These are phyloP conservation scores for Sinocyclocheilus anshuiensis DNA, from an alignment of 2,113 vertebrate species.

Conservation along the genomic window DNA sequence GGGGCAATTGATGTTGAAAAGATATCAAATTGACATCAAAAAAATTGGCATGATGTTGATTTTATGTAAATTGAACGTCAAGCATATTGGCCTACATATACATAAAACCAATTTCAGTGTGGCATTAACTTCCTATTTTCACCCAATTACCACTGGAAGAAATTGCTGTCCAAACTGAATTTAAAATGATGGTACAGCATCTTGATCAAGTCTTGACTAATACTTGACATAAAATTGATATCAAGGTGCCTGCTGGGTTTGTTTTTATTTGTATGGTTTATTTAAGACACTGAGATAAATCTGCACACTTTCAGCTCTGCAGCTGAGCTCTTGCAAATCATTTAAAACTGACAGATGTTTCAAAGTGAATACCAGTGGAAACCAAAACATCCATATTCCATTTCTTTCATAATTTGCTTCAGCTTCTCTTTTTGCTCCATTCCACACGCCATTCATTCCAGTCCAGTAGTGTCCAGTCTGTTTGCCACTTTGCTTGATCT, in stretches of 20 bases:
- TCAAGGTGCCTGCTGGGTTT: neutral
- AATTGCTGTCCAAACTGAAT: too few relatives aligned
- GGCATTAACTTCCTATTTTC: too few relatives aligned
- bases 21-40: too few relatives aligned
- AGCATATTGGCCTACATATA: too few relatives aligned
- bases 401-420: constrained; percentile 22
- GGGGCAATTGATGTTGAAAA: too few relatives aligned
- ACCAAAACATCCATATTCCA: neutral
- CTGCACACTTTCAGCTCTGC: neutral
- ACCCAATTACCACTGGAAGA: too few relatives aligned
- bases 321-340: neutral
- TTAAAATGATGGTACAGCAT: too few relatives aligned
- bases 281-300: neutral
- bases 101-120: too few relatives aligned
- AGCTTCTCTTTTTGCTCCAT: constrained; percentile 73
- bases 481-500: constrained; percentile 77
- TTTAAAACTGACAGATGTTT: neutral
- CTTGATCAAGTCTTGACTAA: too few relatives aligned
- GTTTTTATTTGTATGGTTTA: neutral
- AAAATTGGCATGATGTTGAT: too few relatives aligned
- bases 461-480: constrained; percentile 79
- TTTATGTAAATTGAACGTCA: too few relatives aligned
- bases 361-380: neutral
- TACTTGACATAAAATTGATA: too few relatives aligned
- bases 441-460: constrained; percentile 86